Conservation (phyloP, 2,888 invertebrate species). For the Drosophila borealis region DNA sequence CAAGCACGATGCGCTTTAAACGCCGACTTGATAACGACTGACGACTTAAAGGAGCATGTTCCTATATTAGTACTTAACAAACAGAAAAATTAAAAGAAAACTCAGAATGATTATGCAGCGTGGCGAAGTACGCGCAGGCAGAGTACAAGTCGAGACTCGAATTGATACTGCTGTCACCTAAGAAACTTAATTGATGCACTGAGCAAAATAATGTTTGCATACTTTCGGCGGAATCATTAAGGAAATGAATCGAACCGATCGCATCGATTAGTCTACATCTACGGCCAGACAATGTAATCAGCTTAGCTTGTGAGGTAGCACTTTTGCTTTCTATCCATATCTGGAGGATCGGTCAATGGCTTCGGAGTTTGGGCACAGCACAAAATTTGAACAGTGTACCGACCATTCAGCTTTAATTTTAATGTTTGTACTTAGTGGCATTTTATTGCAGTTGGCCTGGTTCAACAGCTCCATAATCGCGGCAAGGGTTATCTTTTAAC, state of each 20-base stretch:
- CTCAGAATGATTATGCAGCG: conserved; percentile 4
- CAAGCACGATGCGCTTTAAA: conserved; percentile 55
- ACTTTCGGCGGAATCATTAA: conserved; percentile 20
- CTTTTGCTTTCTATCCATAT: conserved; percentile 1
- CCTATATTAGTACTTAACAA: conserved; percentile 40
- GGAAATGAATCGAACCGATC: neutral
- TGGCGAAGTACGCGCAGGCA: conserved; percentile 20
- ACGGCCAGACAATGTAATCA: conserved; percentile 5
- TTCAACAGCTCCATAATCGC: conserved; percentile 58
- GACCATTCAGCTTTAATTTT: conserved; percentile 10
- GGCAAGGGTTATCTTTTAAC: conserved; percentile 65
- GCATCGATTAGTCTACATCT: neutral
- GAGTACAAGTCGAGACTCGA: neutral
- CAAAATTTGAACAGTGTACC: conserved; percentile 40
- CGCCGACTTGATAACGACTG: conserved; percentile 79
- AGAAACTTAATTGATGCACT: conserved; percentile 53
- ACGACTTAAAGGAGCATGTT: conserved; percentile 46
- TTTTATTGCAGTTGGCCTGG: conserved; percentile 30
- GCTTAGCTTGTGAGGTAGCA: neutral
- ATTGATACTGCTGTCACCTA: conserved; percentile 47
- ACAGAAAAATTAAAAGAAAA: conserved; percentile 28
- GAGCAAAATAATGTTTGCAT: conserved; percentile 44
- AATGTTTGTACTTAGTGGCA: conserved; percentile 32
- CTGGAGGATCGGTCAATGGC: conserved; percentile 28
- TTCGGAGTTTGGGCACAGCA: neutral